Evolutionary conservation across 2,113 vertebrate species (phyloP).

Genomic region (Xiphophorus hellerii): DNA sequence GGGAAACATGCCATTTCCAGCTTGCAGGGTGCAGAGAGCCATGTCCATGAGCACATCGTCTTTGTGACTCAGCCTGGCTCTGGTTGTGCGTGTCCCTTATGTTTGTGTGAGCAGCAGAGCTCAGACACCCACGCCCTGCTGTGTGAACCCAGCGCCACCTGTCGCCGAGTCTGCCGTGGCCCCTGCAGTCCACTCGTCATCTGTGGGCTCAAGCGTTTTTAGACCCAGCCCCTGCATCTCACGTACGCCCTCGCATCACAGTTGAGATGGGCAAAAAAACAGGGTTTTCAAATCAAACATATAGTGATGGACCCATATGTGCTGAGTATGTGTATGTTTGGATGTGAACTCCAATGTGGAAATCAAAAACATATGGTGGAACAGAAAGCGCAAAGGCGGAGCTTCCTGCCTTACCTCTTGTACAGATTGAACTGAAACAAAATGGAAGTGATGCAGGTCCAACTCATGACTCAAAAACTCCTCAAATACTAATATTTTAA

Average conservation of each 20-base stretch:
- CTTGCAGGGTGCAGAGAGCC: constrained; percentile 32
- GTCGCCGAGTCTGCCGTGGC: constrained; percentile 73
- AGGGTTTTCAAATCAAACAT: neutral
- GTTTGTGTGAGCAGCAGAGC: constrained; percentile 52
- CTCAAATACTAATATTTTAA: neutral
- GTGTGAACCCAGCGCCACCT: constrained; percentile 78
- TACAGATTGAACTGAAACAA: neutral
- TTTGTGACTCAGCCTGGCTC: constrained; percentile 63
- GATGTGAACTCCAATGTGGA: neutral
- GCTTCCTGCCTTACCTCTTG: neutral
- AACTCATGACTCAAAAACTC: constrained; percentile 1
- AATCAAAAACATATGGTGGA: constrained; percentile 14
- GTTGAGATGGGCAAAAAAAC: constrained; percentile 10
- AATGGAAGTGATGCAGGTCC: neutral
- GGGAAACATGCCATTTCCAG: constrained; percentile 46
- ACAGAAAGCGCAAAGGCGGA: neutral
- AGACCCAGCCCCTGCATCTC: constrained; percentile 28
- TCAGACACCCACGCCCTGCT: constrained; percentile 76
- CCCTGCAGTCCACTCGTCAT: constrained; percentile 58
- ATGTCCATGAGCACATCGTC: constrained; percentile 31
- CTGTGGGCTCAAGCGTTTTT: constrained; percentile 45
- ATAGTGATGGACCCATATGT: constrained; percentile 1
- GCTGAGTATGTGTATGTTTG: neutral
- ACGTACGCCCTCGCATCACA: constrained; percentile 42
- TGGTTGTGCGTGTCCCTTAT: constrained; percentile 23